Evolutionary conservation across 2,888 invertebrate genomes (phyloP), one percentile per base, ranked within the genome.

Genomic region (Andrena flavipes): DNA sequence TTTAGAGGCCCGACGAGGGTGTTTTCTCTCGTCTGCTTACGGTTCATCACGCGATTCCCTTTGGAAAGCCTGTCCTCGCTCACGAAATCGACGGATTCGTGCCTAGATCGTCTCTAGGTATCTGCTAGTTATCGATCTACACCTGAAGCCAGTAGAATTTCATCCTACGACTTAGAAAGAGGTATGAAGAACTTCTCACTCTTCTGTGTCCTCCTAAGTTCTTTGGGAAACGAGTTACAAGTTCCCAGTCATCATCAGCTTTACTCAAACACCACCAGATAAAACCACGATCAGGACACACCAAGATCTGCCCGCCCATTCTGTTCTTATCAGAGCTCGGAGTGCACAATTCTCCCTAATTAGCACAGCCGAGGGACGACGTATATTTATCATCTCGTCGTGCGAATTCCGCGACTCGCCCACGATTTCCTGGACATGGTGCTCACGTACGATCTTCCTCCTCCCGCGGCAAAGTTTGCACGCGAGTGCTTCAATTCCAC

Each of bases 1-100:
- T 89, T 89, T 89, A 89, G 87, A 83, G 73, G 30, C 2, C 65
- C 48, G 81, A 29, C 71, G 82, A 82, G 82, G 76, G 76, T 80
- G 80, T 64, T 23, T 48, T 26, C 76, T 56, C 67, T 56, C 48
- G 20, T 60, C 76, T 76, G 33, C 33, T 60, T 54, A 60, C n/a
- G 64, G 8, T 7, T 51, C 71, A 42, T 26, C 23, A 33, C 35
- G 49, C 16, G 42, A 63, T 65, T 63, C 26, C 20, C 20, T 2
- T 49, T 1, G n/a, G 56, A 23, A 70, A n/a, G 20, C 26, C 33
- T 23, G 33, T 26, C 33, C 3, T 51, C 42, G 30, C 4, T 16
- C 35, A 42, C n/a, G 16, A 10, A 35, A 42, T 42, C 20, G 42
- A 76, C 42, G 2, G 49, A 26, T 49, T 30, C 3, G 2, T 16